Base-by-base conservation (phyloP, 1,140 invertebrate genomes). In the Calephelis virginiensis region DNA sequence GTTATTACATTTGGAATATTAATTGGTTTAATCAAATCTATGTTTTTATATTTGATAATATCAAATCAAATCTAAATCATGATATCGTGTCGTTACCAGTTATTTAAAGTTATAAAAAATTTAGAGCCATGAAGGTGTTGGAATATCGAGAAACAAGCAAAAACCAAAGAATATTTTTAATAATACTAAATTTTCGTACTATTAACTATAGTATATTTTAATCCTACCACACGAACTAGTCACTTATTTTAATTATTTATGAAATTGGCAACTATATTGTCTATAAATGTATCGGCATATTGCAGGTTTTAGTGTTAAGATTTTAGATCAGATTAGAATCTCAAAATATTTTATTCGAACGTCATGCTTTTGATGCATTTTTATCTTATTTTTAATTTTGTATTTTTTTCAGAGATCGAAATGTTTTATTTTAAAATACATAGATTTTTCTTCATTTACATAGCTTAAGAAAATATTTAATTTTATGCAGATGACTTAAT, bases 251-350 rank as follows among this genome's bases (percentile, higher is more conserved):
- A 47, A 56, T 68, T 74, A 71, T 66, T 74, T 64, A 40, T 13
- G 28, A 38, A 37, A 40, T 13, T 17, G n/a, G 10, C 38, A 28
- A 67, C 66, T 66, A 43, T 67, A 61, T 74, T 67, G 70, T 68
- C 48, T 75, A 63, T 67, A 63, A 63, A 49, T 14, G 17, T 8
- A 56, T 64, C 76, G 78, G 76, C 80, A 82, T 83, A 80, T 79
- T 77, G 78, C 71, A 78, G 72, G 69, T 70, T 70, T 73, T 87
- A 83, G 73, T 50, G 71, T 79, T 82, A 78, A 78, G 77, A 76
- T 78, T 77, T 74, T 89, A 84, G 76, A 76, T 77, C 67, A 67
- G 67, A 60, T 69, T 86, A 82, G 84, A 86, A 86, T 89, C 84
- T 89, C 84, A 86, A 72, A 80, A 66, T 66, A 70, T 77, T 77